A percentile compares a stretch with the other conserved stretches of the same genome.
These are phyloP conservation scores for Drosophila sucinea DNA, from an alignment of 1,140 invertebrate genomes.

Conservation along the genomic window DNA sequence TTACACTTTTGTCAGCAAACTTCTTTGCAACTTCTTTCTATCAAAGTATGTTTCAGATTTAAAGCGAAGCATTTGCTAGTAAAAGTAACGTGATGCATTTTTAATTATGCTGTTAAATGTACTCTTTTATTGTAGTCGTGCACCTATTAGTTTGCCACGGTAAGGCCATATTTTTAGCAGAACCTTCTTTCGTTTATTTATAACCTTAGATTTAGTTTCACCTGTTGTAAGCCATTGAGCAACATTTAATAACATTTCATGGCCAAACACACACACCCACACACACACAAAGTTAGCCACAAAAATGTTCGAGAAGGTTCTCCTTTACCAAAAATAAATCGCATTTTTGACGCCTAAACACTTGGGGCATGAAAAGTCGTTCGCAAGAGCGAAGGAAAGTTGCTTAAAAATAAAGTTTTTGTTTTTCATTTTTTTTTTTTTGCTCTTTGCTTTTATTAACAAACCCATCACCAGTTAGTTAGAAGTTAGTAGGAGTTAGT, in stretches of 20 bases:
- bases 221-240: not conserved
- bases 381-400: not conserved
- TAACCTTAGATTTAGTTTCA: not conserved
- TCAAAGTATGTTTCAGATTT: no score
- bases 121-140: not conserved
- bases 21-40: no score
- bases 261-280: not conserved
- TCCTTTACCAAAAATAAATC: not conserved
- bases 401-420: conserved; percentile 1
- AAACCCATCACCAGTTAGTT: conserved; percentile 8
- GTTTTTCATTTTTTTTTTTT: not conserved
- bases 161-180: not conserved
- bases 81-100: no score
- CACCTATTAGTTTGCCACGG: not conserved
- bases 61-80: no score
- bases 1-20: no score
- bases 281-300: not conserved
- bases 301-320: not conserved
- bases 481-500: not conserved
- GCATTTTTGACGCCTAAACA: not conserved
- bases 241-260: not conserved
- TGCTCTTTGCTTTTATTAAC: not conserved
- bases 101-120: no score
- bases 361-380: not conserved
- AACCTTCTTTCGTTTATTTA: not conserved